These are phyloP conservation scores for Eilema depressum DNA, from an alignment of 2,888 invertebrate species.

Conservation along the genomic window DNA sequence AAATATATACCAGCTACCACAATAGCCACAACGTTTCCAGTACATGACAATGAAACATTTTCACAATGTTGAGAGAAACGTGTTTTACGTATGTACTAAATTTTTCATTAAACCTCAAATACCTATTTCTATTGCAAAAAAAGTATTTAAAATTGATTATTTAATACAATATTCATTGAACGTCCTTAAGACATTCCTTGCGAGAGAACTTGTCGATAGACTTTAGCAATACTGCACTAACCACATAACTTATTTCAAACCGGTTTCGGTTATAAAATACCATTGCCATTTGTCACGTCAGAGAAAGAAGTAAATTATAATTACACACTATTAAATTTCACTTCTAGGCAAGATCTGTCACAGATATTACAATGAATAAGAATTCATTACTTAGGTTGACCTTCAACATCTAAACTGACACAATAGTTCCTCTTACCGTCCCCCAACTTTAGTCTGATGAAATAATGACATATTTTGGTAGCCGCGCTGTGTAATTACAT, in stretches of 20 bases:
- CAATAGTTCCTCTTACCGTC: constrained; percentile 54
- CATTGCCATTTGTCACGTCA: constrained; percentile 55
- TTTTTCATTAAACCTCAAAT: too few relatives aligned
- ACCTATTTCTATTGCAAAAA: too few relatives aligned
- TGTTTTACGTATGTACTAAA: too few relatives aligned
- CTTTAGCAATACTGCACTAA: constrained; percentile 14
- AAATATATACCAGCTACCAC: too few relatives aligned
- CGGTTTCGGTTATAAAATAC: constrained; percentile 48
- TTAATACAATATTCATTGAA: neutral
- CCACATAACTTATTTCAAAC: constrained; percentile 19
- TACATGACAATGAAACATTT: too few relatives aligned
- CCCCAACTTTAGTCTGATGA: constrained; percentile 55
- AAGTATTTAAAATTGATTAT: too few relatives aligned
- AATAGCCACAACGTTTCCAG: too few relatives aligned
- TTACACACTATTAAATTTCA: constrained; percentile 58
- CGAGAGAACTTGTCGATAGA: neutral
- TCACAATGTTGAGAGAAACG: too few relatives aligned
- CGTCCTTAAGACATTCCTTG: neutral
- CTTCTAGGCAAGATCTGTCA: constrained; percentile 65
- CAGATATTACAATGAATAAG: constrained; percentile 62
- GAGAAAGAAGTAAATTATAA: constrained; percentile 55
- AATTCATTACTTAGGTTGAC: constrained; percentile 48
- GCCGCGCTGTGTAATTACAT: constrained; percentile 65
- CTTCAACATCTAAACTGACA: constrained; percentile 46
- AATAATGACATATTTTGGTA: constrained; percentile 65